Base-by-base conservation (phyloP, 2,797 vertebrate genomes). In the Aselliscus stoliczkanus region DNA sequence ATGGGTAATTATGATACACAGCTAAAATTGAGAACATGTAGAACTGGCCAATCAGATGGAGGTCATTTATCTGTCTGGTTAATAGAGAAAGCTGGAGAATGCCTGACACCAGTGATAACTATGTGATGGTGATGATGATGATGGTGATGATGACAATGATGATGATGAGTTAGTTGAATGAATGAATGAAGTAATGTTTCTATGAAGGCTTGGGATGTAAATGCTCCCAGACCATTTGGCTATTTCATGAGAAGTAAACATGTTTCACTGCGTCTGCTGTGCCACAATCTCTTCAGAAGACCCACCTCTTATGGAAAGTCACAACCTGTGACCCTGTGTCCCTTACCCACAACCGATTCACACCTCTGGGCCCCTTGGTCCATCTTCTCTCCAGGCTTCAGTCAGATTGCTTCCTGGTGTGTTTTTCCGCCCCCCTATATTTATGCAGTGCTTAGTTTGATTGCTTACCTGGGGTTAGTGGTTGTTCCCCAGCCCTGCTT, bases 181-280 rank as follows among this genome's bases (percentile, higher is more conserved):
- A 76, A 65, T 56, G 47, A 89, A 67, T 42, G 12, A 77, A 69
- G 17, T 42, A 50, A 62, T 65, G 89, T 20, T 88, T 91, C 42
- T 70, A 60, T 11, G 39, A 86, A 83, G 42, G 12, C 13, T 56
- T 83, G 34, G 21, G 34, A 81, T 39, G n/a, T 56, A 90, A 89
- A 50, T 83, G 37, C 23, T 37, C 23, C 29, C 52, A 62, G 81
- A 34, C 15, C 44, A 15, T 44, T 86, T 58, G 84, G 44, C 50
- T 69, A 84, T 77, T 92, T 90, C 47, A 18, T 91, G 84, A 52
- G 76, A 94, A 92, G 73, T 15, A 54, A 93, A 85, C 31, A 54
- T n/a, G n/a, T 37, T 77, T 93, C 21, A 34, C 29, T 42, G 47
- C 4, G 29, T 90, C 94, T 65, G 37, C 21, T 87, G 20, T 85